A percentile compares a stretch with the other conserved stretches of the same genome.
Conservation (phyloP, 2,797 vertebrate species). For the Fringilla coelebs region DNA sequence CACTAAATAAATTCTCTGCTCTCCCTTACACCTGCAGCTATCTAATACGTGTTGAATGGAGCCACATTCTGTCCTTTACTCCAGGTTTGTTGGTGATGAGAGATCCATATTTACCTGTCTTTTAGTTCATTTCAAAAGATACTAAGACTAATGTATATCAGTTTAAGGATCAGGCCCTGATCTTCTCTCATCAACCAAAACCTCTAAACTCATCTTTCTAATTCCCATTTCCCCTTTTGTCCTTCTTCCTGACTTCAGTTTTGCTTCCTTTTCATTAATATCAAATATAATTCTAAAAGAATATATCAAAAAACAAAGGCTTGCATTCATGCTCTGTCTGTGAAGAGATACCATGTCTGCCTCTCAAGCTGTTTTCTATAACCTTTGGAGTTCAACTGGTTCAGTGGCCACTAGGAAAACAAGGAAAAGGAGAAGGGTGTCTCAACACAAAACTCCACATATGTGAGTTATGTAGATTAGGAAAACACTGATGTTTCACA, state of each 20-base stretch:
- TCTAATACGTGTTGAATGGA: neutral
- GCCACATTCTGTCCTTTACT: neutral
- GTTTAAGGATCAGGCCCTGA: neutral
- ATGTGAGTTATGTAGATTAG: neutral
- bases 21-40: neutral
- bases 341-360: neutral
- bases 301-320: neutral
- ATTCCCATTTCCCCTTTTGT: neutral
- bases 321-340: neutral
- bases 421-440: neutral
- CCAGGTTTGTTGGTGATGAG: neutral
- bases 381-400: neutral
- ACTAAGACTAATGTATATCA: neutral
- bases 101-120: neutral
- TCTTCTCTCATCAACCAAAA: neutral
- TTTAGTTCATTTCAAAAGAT: neutral
- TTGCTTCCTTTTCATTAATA: neutral
- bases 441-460: neutral
- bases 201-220: neutral
- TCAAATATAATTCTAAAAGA: neutral
- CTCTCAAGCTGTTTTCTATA: neutral
- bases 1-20: neutral
- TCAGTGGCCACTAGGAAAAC: neutral
- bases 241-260: neutral
- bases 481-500: neutral